Evolutionary conservation across 2,797 vertebrate genomes (phyloP).

Genomic region (Enteromius paludinosus): DNA sequence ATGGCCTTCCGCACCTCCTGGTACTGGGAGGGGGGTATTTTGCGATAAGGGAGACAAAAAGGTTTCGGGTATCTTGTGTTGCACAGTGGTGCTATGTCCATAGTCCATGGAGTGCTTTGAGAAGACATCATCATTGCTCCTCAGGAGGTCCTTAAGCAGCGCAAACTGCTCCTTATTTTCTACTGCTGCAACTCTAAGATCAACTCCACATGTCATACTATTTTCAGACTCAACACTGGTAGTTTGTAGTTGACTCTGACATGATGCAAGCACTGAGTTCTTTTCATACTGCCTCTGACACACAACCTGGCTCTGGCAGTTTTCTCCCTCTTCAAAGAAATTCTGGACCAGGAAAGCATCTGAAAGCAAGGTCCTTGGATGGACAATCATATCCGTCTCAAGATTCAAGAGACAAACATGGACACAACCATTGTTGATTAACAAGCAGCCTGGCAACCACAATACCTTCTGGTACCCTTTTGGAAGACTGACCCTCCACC

Average conservation of each 20-base stretch:
- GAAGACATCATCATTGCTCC: slow-evolving; percentile 13
- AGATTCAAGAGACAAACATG: too few species aligned
- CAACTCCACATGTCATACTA: background rate
- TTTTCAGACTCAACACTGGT: background rate
- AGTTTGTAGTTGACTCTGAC: background rate
- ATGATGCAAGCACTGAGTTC: background rate
- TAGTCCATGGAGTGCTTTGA: slow-evolving; percentile 18
- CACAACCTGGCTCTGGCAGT: background rate
- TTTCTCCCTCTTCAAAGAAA: background rate
- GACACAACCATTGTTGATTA: too few species aligned
- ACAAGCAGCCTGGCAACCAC: too few species aligned
- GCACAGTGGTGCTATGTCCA: slow-evolving; percentile 14
- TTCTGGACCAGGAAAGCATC: background rate
- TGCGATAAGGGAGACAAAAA: background rate
- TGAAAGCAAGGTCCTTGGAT: background rate
- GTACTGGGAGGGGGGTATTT: background rate
- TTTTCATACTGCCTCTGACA: too few species aligned
- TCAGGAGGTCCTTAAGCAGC: background rate
- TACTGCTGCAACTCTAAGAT: background rate
- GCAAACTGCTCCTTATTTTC: background rate
- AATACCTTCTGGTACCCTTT: too few species aligned
- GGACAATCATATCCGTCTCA: too few species aligned
- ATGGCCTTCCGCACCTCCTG: background rate
- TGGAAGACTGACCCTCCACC: background rate
- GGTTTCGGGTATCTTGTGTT: slow-evolving; percentile 11